Evolutionary conservation across 2,888 invertebrate genomes (phyloP), one percentile per base, ranked within the genome.

Genomic region (Aphodius sticticus): DNA sequence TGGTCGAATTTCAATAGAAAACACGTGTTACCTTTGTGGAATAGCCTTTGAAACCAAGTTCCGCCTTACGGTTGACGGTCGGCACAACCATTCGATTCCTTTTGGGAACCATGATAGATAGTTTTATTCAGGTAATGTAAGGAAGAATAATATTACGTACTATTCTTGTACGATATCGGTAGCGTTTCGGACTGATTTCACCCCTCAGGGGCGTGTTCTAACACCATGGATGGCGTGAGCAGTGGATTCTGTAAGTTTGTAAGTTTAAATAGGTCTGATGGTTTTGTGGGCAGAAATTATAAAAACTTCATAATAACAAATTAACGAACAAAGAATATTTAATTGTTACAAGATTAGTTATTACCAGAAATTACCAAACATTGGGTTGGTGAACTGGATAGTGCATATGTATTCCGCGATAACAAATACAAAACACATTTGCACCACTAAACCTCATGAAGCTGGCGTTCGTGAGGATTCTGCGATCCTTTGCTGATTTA

Each of bases 1-100:
- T 82, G 82, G 82, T 82, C 37, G 79, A 81, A 77, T 16, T 70
- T 79, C 76, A 79, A 77, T 75, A 37, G 79, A 77, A 69, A 74
- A 79, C 79, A 79, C 79, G 79, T 79, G 79, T 79, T 77, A 75
- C 74, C 77, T 79, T 79, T 79, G 77, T 77, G 70, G 71, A 15
- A 6, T 37, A 15, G n/a, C 36, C 35, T 37, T 37, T 36, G 74
- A 74, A 74, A 74, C 36, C 36, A 74, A 74, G 74, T 74, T 74
- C 74, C 74, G 69, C 76, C 76, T 35, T 76, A 35, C 16, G 70
- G 7, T 26, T 15, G 38, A 38, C 37, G 38, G 16, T 15, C 53
- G 35, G 72, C 53, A 12, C 9, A 9, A 2, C 12, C 53, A 53
- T 53, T 53, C 53, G 53, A 53, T 53, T 53, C 37, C 74, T 74